Evolutionary conservation across 2,797 vertebrate species (phyloP).

Genomic region (Myotis pilosus): DNA sequence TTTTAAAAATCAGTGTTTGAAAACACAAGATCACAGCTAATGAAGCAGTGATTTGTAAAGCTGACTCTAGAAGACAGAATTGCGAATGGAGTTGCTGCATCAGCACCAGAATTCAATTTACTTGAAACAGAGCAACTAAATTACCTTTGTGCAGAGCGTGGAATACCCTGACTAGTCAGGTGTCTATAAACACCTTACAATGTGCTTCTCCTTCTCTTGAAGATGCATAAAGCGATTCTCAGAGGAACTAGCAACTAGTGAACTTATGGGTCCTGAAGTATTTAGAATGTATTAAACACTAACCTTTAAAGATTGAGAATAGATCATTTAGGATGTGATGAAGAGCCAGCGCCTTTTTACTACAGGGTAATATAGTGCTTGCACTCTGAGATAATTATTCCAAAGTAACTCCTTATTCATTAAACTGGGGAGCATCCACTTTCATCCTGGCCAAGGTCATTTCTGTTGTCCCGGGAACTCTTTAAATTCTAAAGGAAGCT

Average conservation of each 20-base stretch:
- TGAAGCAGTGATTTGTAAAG: constrained; percentile 26
- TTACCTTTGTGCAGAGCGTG: constrained; percentile 33
- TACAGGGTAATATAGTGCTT: background rate
- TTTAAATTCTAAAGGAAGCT: constrained; percentile 15
- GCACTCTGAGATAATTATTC: background rate
- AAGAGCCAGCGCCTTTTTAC: background rate
- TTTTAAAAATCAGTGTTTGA: background rate
- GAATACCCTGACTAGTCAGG: constrained; percentile 4
- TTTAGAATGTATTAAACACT: constrained; percentile 32
- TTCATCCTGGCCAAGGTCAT: background rate
- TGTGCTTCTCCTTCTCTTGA: constrained; percentile 31
- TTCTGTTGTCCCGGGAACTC: background rate
- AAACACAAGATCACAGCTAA: constrained; percentile 36
- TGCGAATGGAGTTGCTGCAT: background rate
- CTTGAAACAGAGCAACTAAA: constrained; percentile 51
- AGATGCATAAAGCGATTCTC: constrained; percentile 5
- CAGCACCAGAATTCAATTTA: constrained; percentile 56
- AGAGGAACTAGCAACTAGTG: constrained; percentile 34
- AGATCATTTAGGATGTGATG: background rate
- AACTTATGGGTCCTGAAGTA: background rate
- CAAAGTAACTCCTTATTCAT: background rate
- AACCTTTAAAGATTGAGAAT: constrained; percentile 45
- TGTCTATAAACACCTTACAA: constrained; percentile 34
- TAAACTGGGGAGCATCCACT: background rate
- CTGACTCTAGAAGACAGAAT: constrained; percentile 30